A percentile compares a stretch with the other conserved stretches of the same genome.
Evolutionary conservation across 2,113 vertebrate genomes (phyloP).

Genomic region (Cygnus atratus): DNA sequence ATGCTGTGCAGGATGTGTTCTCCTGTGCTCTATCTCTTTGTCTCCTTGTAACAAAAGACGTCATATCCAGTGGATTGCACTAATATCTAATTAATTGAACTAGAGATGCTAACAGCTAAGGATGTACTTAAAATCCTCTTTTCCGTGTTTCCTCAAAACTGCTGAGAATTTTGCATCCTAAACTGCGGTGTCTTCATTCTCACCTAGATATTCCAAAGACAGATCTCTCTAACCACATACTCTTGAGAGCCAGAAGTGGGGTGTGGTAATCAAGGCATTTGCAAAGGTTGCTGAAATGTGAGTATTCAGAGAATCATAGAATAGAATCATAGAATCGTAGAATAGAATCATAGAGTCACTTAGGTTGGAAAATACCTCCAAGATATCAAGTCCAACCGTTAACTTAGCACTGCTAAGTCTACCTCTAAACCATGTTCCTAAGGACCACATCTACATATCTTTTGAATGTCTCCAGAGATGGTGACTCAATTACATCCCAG

Average conservation of each 20-base stretch:
- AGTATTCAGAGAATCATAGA: background rate
- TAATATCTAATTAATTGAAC: background rate
- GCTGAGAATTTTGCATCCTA: background rate
- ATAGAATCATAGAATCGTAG: too few relatives aligned
- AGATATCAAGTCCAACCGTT: too few relatives aligned
- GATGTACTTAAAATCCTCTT: background rate
- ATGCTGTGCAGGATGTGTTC: too few relatives aligned
- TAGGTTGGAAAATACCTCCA: too few relatives aligned
- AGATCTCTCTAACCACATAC: background rate
- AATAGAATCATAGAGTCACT: too few relatives aligned
- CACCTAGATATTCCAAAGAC: background rate
- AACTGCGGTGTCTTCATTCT: background rate
- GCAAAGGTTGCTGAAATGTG: background rate
- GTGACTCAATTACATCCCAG: too few relatives aligned
- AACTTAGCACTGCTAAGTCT: too few relatives aligned
- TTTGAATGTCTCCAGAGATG: too few relatives aligned
- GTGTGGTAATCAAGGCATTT: background rate
- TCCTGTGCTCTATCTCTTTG: background rate
- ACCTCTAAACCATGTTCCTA: too few relatives aligned
- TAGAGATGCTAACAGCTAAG: background rate
- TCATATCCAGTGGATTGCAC: background rate
- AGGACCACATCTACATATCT: too few relatives aligned
- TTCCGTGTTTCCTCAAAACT: background rate
- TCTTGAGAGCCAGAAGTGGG: background rate
- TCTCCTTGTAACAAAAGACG: background rate